A percentile compares a stretch with the other conserved stretches of the same genome.
Conservation (phyloP, 37 sponge, comb jelly and placozoan genomes). For the Geodia barretti region DNA sequence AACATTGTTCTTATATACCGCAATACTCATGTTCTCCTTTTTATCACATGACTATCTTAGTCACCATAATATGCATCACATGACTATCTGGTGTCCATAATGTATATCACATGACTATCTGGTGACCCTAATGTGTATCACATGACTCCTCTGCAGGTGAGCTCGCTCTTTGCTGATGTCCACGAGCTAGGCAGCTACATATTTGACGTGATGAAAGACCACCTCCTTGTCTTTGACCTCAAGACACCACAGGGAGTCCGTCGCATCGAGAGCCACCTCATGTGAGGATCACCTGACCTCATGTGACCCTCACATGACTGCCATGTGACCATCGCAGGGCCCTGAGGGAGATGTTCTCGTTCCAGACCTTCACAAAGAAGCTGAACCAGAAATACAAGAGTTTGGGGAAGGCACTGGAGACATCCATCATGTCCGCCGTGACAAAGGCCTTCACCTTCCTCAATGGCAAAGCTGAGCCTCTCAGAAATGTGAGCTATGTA, state of each 20-base stretch:
- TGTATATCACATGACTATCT: not conserved
- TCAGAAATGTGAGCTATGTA: not conserved
- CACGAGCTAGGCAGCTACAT: conserved; percentile 9
- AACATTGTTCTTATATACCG: too few species aligned
- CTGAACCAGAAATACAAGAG: not conserved
- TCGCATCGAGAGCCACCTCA: conserved; percentile 9
- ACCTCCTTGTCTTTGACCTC: conserved; percentile 41
- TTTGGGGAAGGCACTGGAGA: conserved; percentile 9
- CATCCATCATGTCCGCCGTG: not conserved
- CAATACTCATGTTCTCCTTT: too few species aligned
- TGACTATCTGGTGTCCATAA: not conserved
- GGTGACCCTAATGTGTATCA: not conserved
- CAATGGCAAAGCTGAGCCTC: conserved; percentile 1
- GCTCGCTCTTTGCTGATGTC: conserved; percentile 11
- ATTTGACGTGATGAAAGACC: conserved; percentile 30
- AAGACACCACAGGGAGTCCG: not conserved
- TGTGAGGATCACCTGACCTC: conserved; percentile 4
- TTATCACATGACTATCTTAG: too few species aligned
- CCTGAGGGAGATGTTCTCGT: conserved; percentile 16
- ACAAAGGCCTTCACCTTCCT: conserved; percentile 16
- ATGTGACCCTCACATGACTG: not conserved
- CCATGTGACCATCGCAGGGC: not conserved
- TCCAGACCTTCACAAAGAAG: not conserved
- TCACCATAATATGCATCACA: not conserved
- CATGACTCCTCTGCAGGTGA: conserved; percentile 23